Base-by-base conservation (phyloP, 1,140 invertebrate genomes). In the Drosophila eugracilis region DNA sequence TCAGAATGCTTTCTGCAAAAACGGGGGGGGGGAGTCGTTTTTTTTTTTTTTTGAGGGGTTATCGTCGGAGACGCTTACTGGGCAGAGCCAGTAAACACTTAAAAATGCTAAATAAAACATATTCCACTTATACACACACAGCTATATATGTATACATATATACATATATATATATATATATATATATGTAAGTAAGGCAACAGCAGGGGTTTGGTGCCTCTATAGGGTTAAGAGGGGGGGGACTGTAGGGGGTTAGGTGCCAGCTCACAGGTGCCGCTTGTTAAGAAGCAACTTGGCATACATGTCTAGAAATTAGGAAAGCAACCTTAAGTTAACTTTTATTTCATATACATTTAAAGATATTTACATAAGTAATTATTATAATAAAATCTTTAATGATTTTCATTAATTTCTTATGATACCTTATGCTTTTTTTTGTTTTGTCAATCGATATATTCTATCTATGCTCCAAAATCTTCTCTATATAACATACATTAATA, bases 41-140 rank as follows among this genome's bases (percentile, higher is more conserved):
- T n/a, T n/a, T n/a, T n/a, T n/a, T n/a, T n/a, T n/a, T n/a, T 17
- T 14, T 9, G 50, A 52, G 22, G 36, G 52, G 50, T 71, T n/a
- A n/a, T n/a, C n/a, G 52, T 47, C 22, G 32, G 55, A 45, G 45
- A 45, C 21, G 49, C 21, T 59, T 49, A 37, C 55, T 36, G 53
- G 66, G 49, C 44, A 65, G 52, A 77, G 78, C 78, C 74, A 77
- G 83, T 83, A 88, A 88, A 88, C 83, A 88, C 83, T 88, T 88
- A 88, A 88, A 86, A 88, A 88, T 88, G 83, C 83, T 88, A 88
- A 88, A 88, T 88, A 88, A 86, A 86, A 88, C 83, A 88, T 88
- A 88, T 88, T 88, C 83, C 83, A 88, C 83, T 88, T 81, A 73
- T 70, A 83, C 70, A 76, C 42, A 66, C 41, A 63, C 39, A 47